Percentiles rank a stretch among this genome's conserved stretches.
These are phyloP conservation scores for Thomomys bottae DNA, from an alignment of 2,113 vertebrate species.

Conservation along the genomic window DNA sequence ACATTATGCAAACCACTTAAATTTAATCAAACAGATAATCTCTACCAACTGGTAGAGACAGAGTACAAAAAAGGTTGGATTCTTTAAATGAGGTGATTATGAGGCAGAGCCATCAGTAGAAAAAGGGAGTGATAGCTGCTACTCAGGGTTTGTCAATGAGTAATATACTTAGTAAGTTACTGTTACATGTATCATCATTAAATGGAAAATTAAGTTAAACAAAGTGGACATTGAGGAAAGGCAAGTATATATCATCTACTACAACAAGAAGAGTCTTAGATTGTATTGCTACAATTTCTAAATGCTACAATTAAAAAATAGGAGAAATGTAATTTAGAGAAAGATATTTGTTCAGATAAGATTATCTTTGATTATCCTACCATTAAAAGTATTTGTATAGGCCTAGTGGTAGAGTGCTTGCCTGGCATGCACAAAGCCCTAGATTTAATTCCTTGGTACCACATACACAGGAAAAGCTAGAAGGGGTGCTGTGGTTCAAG, in stretches of 20 bases:
- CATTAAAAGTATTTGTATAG: conserved; percentile 16
- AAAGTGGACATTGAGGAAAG: background rate
- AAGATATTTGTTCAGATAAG: conserved; percentile 8
- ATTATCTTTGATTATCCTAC: background rate
- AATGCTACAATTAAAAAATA: conserved; percentile 15
- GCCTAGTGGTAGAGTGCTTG: no score
- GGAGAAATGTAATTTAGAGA: background rate
- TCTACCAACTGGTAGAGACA: conserved; percentile 24
- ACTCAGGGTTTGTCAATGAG: background rate
- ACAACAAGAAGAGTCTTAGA: conserved; percentile 15
- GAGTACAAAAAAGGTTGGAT: conserved; percentile 26
- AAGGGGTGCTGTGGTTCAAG: no score
- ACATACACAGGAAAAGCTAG: no score
- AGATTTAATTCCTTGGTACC: no score
- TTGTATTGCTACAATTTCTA: no score
- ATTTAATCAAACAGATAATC: background rate
- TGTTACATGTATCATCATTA: background rate
- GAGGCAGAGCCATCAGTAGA: conserved; percentile 5
- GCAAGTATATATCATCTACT: background rate
- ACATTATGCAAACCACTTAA: background rate
- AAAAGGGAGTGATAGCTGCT: conserved; percentile 25
- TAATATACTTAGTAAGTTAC: background rate
- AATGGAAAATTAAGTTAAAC: background rate
- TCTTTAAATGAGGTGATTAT: conserved; percentile 10
- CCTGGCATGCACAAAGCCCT: no score